Conservation (phyloP, 2,113 vertebrate species). For the Sarotherodon lohbergeri region DNA sequence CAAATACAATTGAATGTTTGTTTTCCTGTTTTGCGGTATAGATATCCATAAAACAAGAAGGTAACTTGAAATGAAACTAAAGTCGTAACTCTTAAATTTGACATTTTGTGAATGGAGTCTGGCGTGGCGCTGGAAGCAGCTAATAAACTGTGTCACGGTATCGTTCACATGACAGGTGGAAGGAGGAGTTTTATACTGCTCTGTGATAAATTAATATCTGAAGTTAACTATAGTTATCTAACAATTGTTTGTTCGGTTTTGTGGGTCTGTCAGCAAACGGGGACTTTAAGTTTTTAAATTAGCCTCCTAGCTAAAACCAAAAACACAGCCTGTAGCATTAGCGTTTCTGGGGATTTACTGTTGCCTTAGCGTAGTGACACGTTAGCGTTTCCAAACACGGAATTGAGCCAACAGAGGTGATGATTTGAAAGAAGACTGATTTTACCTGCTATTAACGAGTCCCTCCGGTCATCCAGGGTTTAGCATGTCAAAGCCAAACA, state of each 20-base stretch:
- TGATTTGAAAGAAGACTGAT: neutral
- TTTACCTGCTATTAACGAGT: conserved; percentile 9
- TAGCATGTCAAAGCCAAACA: neutral
- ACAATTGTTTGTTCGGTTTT: neutral
- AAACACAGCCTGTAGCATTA: neutral
- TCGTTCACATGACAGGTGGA: neutral
- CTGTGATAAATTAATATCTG: neutral
- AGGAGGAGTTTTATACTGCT: neutral
- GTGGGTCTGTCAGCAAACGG: neutral
- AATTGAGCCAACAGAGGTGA: neutral
- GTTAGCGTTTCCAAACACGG: neutral
- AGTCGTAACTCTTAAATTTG: neutral
- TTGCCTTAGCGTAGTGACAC: neutral
- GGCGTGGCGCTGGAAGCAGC: neutral
- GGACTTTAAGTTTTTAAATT: neutral
- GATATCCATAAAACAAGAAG: neutral
- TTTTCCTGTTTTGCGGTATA: neutral
- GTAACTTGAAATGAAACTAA: neutral
- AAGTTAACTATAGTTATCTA: neutral
- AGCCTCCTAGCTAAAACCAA: neutral
- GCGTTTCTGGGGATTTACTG: neutral
- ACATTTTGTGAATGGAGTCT: neutral
- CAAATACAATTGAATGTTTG: neutral
- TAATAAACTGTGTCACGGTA: neutral
- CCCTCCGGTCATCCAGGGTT: conserved; percentile 3